These are phyloP conservation scores for Micromesistius poutassou DNA, from an alignment of 2,797 vertebrate genomes.

Conservation along the genomic window DNA sequence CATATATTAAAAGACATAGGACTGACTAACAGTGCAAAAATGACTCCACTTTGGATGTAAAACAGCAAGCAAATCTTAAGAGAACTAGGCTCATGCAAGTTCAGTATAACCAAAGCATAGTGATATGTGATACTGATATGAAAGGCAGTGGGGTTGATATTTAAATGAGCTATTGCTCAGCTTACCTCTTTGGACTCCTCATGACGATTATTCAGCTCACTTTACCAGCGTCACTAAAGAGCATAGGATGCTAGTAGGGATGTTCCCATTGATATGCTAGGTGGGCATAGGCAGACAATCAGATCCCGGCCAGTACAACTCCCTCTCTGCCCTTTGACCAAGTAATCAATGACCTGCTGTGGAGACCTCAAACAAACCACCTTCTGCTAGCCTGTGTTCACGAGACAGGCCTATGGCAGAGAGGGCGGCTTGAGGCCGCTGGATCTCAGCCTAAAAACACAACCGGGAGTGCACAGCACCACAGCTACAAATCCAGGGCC, in stretches of 20 bases:
- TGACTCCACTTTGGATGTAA: too few species aligned
- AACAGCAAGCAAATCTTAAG: too few species aligned
- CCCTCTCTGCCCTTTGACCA: slow-evolving; percentile 22
- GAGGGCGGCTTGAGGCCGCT: not conserved
- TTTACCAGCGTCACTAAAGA: not conserved
- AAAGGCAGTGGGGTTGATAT: not conserved
- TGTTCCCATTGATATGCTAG: not conserved
- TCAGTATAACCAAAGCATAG: not conserved
- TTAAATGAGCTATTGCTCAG: not conserved
- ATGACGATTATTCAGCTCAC: not conserved
- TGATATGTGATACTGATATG: not conserved
- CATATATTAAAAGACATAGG: too few species aligned
- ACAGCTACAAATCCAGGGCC: too few species aligned
- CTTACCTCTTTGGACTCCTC: not conserved
- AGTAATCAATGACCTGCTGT: slow-evolving; percentile 34
- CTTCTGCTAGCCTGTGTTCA: not conserved
- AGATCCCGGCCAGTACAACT: not conserved
- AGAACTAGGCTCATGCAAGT: not conserved
- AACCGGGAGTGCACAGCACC: not conserved
- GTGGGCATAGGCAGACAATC: not conserved
- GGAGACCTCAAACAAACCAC: not conserved
- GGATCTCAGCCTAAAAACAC: not conserved
- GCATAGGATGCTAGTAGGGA: not conserved
- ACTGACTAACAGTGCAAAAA: too few species aligned
- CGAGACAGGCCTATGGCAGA: not conserved